A percentile compares a stretch with the other conserved stretches of the same genome.
These are phyloP conservation scores for Eulemur rubriventer DNA, from an alignment of 2,797 vertebrate species.

Conservation along the genomic window DNA sequence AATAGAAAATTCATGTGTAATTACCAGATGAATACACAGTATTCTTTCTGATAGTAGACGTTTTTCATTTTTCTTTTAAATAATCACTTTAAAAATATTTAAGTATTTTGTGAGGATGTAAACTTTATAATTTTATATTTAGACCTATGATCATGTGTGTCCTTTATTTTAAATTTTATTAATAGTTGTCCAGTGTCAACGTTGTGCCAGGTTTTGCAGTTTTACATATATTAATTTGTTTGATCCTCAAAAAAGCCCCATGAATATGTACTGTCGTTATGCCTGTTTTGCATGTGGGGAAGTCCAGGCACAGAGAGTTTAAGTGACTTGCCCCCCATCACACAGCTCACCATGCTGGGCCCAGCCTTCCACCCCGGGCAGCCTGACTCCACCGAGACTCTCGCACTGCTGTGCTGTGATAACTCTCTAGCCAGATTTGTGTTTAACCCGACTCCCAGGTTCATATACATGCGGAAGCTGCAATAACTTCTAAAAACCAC, in stretches of 20 bases:
- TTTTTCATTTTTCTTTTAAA: neutral
- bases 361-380: neutral
- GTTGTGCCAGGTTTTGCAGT: neutral
- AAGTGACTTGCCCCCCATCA: neutral
- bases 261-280: neutral
- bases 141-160: neutral
- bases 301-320: neutral
- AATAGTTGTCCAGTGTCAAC: neutral
- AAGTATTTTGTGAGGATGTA: neutral
- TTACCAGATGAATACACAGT: neutral
- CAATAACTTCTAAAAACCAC: neutral
- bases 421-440: neutral
- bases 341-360: neutral
- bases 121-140: neutral
- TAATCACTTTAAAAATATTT: neutral
- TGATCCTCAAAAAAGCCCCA: neutral
- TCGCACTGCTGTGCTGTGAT: rapidly evolving
- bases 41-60: neutral
- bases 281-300: neutral
- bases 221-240: neutral
- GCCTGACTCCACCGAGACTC: neutral
- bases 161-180: conserved; percentile 36
- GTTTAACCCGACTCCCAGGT: neutral
- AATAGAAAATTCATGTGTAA: conserved; percentile 22
- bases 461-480: neutral